Evolutionary conservation across 2,113 vertebrate genomes (phyloP).

Genomic region (Grus americana): DNA sequence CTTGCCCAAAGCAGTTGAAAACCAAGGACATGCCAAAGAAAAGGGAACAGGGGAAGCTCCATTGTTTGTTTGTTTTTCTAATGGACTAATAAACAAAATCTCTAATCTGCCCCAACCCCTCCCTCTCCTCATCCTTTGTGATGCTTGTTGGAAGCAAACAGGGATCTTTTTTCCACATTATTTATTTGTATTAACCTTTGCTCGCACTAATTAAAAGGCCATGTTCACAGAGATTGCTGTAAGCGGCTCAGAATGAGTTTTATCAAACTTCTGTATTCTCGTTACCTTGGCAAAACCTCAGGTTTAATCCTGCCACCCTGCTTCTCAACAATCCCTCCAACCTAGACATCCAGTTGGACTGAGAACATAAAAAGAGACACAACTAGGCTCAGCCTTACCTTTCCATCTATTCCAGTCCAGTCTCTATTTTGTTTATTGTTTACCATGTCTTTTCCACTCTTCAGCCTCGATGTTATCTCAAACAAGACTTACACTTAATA

Average conservation of each 20-base stretch:
- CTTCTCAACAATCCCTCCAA: not conserved
- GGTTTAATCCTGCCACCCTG: constrained; percentile 15
- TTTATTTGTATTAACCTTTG: constrained; percentile 49
- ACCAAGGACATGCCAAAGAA: not conserved
- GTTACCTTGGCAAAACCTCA: constrained; percentile 31
- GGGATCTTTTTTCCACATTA: not conserved
- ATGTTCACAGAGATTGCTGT: constrained; percentile 9
- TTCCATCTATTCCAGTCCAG: constrained; percentile 53
- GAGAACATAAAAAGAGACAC: not conserved
- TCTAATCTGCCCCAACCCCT: not conserved
- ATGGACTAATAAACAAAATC: constrained; percentile 34
- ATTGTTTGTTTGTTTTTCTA: not conserved
- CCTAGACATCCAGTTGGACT: not conserved
- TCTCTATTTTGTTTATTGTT: constrained; percentile 59
- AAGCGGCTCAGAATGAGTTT: constrained; percentile 26
- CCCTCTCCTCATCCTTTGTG: not conserved
- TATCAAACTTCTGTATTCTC: not conserved
- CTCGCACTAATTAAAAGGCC: constrained; percentile 29
- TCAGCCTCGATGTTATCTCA: constrained; percentile 53
- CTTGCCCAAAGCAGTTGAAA: not conserved
- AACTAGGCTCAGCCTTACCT: constrained; percentile 51
- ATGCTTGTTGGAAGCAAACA: constrained; percentile 2
- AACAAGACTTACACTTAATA: constrained; percentile 30
- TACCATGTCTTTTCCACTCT: constrained; percentile 56
- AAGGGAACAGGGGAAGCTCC: not conserved